phyloP scores from a whole-genome alignment of 2,113 vertebrate species.

The Sigmodon hispidus region DNA sequence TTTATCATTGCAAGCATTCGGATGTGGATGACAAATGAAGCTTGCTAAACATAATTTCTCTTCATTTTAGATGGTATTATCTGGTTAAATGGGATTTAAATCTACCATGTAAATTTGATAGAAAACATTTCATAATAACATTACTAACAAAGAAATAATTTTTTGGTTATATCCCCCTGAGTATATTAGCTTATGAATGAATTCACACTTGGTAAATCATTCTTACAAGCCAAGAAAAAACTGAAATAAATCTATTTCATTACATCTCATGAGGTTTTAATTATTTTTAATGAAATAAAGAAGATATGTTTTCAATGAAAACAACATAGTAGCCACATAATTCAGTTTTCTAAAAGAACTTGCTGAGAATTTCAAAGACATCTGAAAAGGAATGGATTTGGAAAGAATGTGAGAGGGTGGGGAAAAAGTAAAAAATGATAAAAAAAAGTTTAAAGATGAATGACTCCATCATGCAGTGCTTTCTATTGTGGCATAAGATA shows the following conservation, averaged over 20 bases:
- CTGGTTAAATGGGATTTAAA: constrained; percentile 76
- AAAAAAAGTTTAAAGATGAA: neutral
- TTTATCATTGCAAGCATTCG: constrained; percentile 62
- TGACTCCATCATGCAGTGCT: constrained; percentile 6
- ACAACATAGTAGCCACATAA: constrained; percentile 73
- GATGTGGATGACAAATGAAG: constrained; percentile 59
- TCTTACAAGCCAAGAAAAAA: constrained; percentile 82
- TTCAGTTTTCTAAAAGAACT: constrained; percentile 59
- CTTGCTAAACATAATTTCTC: constrained; percentile 68
- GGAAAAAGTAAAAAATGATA: constrained; percentile 22
- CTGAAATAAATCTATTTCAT: constrained; percentile 84
- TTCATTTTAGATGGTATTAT: constrained; percentile 58
- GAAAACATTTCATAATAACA: constrained; percentile 75
- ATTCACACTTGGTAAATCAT: constrained; percentile 85
- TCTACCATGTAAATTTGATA: constrained; percentile 69
- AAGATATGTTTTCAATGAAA: constrained; percentile 78
- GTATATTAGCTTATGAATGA: constrained; percentile 82
- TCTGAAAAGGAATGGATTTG: constrained; percentile 65
- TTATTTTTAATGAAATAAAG: constrained; percentile 86
- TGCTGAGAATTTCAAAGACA: constrained; percentile 25
- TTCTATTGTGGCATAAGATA: neutral
- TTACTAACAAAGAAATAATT: constrained; percentile 81
- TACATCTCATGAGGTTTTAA: constrained; percentile 78
- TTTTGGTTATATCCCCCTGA: constrained; percentile 80
- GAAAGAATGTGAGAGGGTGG: neutral